Base-by-base conservation (phyloP, 2,888 invertebrate genomes). In the Drosophila pseudotakahashii region DNA sequence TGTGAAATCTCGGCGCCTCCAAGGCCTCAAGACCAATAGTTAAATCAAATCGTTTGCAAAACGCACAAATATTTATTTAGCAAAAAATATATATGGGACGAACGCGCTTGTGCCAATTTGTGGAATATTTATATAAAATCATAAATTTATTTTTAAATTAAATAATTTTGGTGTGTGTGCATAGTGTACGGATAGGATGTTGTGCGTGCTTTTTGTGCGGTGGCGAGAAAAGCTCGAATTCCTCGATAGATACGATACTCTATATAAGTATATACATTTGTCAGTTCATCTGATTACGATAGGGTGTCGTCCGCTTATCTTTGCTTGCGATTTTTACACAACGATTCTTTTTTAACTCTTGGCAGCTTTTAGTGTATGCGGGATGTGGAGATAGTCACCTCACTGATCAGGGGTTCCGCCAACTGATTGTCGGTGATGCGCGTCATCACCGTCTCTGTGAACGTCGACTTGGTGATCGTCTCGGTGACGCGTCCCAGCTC, bases 371-470 rank as follows among this genome's bases (percentile, higher is more conserved):
- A 82, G 81, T 86, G 89, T 79, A 88, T 78, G 89, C 82, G 82
- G 86, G 82, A 83, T 77, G 85, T 89, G 88, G 89, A 89, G 90
- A 91, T 92, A 92, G 88, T 92, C 95, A 97, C 98, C 97, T 98
- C 97, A 92, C 96, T 95, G 93, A 97, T 96, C 92, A 97, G 94
- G 90, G 97, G 96, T 92, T 94, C 95, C 92, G 95, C 94, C 93
- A 97, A 95, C 92, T 96, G 95, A 94, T 98, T 98, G 93, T 98
- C 97, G 89, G 98, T 98, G 93, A 98, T 95, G 91, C 98, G 94
- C 86, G 98, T 98, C 93, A 98, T 97, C 84, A 97, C 97, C 79
- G 97, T 98, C 94, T 98, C 98, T 91, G 98, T 98, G 94, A 97
- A 96, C 84, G 98, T 98, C 91, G 97, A 97, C 95, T 97, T 98